Evolutionary conservation across 2,888 invertebrate species (phyloP).

Genomic region (Drosophila mercatorum): DNA sequence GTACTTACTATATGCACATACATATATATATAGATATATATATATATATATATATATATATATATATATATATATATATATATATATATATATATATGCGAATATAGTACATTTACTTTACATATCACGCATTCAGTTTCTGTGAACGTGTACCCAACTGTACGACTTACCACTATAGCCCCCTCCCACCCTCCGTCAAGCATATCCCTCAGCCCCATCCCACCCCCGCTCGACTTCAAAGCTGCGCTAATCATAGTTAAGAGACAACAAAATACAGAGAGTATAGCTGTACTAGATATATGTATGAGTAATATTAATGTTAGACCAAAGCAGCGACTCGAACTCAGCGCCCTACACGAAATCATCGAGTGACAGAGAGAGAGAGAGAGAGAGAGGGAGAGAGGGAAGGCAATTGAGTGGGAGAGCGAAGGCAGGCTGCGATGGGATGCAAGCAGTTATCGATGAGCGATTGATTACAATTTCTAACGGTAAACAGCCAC

Average conservation of each 20-base stretch:
- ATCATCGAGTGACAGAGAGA: constrained; percentile 16
- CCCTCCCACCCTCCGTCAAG: constrained; percentile 22
- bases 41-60: no score
- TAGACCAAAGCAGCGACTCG: constrained; percentile 48
- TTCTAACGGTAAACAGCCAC: not conserved
- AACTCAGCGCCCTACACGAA: constrained; percentile 47
- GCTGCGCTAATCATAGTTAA: constrained; percentile 29
- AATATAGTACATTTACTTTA: constrained; percentile 33
- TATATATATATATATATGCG: not conserved
- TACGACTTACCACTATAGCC: constrained; percentile 18
- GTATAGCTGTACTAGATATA: not conserved
- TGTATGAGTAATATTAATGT: constrained; percentile 1
- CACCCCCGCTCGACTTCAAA: constrained; percentile 9
- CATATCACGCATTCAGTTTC: constrained; percentile 54
- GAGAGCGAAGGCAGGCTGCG: not conserved
- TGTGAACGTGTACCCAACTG: constrained; percentile 16
- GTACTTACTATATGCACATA: constrained; percentile 12
- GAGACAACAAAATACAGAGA: not conserved
- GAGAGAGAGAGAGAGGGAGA: not conserved
- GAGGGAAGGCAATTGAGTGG: not conserved
- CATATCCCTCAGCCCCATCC: constrained; percentile 45
- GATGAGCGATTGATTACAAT: constrained; percentile 10
- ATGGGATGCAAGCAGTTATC: not conserved
- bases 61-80: no score
- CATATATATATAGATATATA: no score